Evolutionary conservation across 2,113 vertebrate species (phyloP).

Genomic region (Setophaga petechia): DNA sequence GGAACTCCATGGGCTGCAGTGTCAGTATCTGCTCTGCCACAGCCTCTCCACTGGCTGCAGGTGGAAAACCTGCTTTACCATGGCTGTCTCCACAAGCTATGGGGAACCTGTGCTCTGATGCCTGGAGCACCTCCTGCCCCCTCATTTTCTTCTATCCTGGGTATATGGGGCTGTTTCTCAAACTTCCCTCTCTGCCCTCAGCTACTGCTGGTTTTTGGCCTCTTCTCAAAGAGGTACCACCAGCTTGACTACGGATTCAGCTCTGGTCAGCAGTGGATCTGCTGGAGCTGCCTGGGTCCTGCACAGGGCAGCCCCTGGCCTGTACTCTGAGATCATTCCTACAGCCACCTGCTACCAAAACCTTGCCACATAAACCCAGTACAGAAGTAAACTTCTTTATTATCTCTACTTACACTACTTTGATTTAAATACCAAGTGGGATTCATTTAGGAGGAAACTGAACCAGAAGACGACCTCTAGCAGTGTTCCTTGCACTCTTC

Average conservation of each 20-base stretch:
- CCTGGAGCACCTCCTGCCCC: neutral
- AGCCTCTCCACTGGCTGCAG: neutral
- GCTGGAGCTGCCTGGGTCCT: neutral
- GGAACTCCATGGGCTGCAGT: neutral
- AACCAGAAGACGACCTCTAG: neutral
- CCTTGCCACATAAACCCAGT: neutral
- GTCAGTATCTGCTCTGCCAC: neutral
- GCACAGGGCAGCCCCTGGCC: neutral
- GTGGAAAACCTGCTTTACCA: neutral
- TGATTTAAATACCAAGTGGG: neutral
- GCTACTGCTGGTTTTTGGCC: neutral
- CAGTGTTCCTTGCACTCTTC: neutral
- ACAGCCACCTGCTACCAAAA: neutral
- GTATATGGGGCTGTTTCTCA: neutral
- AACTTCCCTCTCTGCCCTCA: neutral
- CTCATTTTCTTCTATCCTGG: neutral
- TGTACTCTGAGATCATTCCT: neutral
- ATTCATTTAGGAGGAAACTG: neutral
- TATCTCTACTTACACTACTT: neutral
- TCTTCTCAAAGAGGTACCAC: neutral
- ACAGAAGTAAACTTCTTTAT: neutral
- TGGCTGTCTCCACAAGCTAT: neutral
- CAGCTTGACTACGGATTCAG: neutral
- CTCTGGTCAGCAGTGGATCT: neutral
- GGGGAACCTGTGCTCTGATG: neutral